Percentiles rank a stretch among this genome's conserved stretches.
These are phyloP conservation scores for Triops longicaudatus DNA, from an alignment of 1,140 invertebrate genomes.

Conservation along the genomic window DNA sequence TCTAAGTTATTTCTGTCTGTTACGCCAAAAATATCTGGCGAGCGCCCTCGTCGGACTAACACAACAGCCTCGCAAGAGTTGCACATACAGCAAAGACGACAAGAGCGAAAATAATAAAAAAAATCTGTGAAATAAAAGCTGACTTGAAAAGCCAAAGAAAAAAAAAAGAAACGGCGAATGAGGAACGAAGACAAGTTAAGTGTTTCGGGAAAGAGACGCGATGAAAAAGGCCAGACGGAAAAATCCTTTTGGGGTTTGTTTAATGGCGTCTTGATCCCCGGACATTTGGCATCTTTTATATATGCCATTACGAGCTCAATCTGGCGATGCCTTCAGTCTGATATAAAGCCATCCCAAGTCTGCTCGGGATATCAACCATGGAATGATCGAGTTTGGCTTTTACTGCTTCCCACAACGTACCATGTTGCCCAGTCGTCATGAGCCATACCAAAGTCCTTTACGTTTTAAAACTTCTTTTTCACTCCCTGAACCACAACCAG, in stretches of 20 bases:
- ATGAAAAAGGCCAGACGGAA: constrained; percentile 6
- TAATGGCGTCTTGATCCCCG: constrained; percentile 14
- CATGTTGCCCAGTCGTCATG: constrained; percentile 11
- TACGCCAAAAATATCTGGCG: constrained; percentile 11
- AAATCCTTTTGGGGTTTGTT: constrained; percentile 12
- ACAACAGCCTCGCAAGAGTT: neutral
- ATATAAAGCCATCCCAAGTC: constrained; percentile 11
- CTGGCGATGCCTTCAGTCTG: constrained; percentile 13
- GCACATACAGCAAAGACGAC: neutral
- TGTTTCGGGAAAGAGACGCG: constrained; percentile 11
- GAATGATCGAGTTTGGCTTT: constrained; percentile 11
- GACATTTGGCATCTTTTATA: constrained; percentile 15
- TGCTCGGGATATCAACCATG: constrained; percentile 6
- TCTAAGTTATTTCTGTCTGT: constrained; percentile 15
- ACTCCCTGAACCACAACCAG: neutral
- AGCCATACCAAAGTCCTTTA: neutral
- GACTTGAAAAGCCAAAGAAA: neutral
- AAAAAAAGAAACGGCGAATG: neutral
- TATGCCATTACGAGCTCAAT: constrained; percentile 12
- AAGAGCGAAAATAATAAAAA: neutral
- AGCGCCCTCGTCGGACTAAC: neutral
- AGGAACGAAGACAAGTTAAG: constrained; percentile 8
- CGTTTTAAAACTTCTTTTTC: neutral
- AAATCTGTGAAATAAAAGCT: neutral
- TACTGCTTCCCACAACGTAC: constrained; percentile 11